Evolutionary conservation across 2,797 vertebrate genomes (phyloP).

Genomic region (Hozukius guyotensis): DNA sequence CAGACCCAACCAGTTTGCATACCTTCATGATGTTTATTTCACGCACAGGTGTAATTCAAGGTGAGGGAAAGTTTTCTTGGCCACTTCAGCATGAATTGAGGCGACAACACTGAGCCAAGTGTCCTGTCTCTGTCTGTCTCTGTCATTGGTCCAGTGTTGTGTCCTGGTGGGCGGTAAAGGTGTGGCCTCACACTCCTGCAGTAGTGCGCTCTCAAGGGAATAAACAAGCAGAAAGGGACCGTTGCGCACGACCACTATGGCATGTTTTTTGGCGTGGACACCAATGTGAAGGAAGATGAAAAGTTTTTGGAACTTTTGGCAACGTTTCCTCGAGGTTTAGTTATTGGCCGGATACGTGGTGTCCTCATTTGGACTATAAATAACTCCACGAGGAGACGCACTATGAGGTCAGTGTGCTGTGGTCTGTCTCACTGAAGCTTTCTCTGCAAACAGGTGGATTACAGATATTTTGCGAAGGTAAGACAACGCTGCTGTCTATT

Average conservation of each 20-base stretch:
- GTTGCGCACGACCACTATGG: neutral
- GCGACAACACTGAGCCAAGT: neutral
- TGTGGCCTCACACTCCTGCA: conserved; percentile 52
- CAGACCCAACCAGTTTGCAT: neutral
- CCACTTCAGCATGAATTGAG: neutral
- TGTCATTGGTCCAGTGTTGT: conserved; percentile 44
- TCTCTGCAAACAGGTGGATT: conserved; percentile 47
- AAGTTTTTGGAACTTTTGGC: neutral
- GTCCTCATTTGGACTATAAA: conserved; percentile 63
- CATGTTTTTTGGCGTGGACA: neutral
- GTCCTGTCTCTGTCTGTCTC: neutral
- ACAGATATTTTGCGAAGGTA: conserved; percentile 41
- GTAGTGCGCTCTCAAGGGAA: conserved; percentile 9
- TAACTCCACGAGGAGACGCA: conserved; percentile 51
- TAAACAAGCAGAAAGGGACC: conserved; percentile 21
- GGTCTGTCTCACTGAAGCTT: conserved; percentile 23
- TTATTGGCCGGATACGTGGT: neutral
- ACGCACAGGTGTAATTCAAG: neutral
- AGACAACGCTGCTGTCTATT: neutral
- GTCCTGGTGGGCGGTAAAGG: neutral
- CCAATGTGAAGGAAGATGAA: neutral
- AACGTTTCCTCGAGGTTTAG: neutral
- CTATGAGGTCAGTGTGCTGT: conserved; percentile 33
- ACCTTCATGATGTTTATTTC: neutral
- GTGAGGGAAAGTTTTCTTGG: neutral